Base-by-base conservation (phyloP, 2,797 vertebrate species). In the Galaxias olidus region DNA sequence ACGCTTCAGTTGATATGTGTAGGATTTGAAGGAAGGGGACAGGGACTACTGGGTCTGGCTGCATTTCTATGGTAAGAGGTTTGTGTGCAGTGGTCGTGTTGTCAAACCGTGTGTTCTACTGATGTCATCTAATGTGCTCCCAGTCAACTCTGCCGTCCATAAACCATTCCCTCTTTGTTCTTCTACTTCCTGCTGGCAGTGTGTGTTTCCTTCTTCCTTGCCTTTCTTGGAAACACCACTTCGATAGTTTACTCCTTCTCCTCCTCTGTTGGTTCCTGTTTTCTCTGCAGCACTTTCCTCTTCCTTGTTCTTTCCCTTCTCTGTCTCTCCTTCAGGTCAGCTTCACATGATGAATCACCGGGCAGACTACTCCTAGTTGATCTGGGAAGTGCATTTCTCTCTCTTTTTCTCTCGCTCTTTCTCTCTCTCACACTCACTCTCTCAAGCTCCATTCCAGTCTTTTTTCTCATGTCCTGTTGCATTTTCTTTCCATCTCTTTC, bases 401-500 rank as follows among this genome's bases (percentile, higher is more conserved):
- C 19, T 56, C 54, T 41, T 20, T 46, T 13, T 53, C n/a, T 58
- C 18, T 30, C 58, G 14, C 45, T 47, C 17, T 47, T 18, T 48
- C 41, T 54, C 57, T 59, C 64, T 52, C 8, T 17, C 46, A 17
- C 52, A 19, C 53, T 20, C 54, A 18, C 51, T 10, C 6, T 40
- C 10, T 49, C 10, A 48, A n/a, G 50, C 46, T 66, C 4, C 13
- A n/a, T 53, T 40, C n/a, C 17, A 1, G 6, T 13, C n/a, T 13
- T 7, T 18, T 9, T 40, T 42, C 14, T 52, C 48, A n/a, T n/a
- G n/a, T n/a, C n/a, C n/a, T n/a, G n/a, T n/a, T n/a, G n/a, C n/a
- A n/a, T n/a, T n/a, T n/a, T 61, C 30, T 62, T 10, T 9, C 48
- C 43, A 40, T 58, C n/a, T 57, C 30, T 64, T 1, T 10, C 54